Evolutionary conservation across 2,113 vertebrate species (phyloP).

Genomic region (Protobothrops flavoviridis): DNA sequence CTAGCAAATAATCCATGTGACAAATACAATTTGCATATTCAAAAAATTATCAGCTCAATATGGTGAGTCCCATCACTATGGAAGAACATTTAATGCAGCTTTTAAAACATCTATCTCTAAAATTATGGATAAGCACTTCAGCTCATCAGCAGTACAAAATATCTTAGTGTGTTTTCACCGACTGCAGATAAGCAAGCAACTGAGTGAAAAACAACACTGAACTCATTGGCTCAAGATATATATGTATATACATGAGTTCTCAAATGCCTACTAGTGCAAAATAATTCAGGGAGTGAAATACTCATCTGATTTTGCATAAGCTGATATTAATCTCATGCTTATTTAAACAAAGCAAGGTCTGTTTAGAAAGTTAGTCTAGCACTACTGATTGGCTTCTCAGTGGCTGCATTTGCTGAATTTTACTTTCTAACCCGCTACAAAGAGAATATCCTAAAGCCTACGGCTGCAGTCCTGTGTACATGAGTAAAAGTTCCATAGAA

Average conservation of each 20-base stretch:
- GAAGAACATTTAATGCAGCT: neutral
- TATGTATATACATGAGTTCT: constrained; percentile 20
- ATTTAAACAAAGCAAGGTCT: neutral
- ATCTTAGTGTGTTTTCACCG: constrained; percentile 12
- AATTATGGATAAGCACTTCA: constrained; percentile 23
- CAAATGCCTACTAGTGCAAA: constrained; percentile 17
- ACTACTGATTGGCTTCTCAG: neutral
- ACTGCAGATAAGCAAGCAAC: constrained; percentile 8
- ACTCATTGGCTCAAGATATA: neutral
- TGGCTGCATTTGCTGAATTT: neutral
- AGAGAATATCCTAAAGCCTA: neutral
- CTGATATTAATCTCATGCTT: neutral
- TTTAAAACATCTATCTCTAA: constrained; percentile 13
- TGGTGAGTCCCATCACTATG: neutral
- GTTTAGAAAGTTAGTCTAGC: neutral
- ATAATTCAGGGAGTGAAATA: constrained; percentile 1
- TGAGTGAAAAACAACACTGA: constrained; percentile 20
- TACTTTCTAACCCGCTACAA: neutral
- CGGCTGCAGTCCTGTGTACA: neutral
- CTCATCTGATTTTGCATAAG: neutral
- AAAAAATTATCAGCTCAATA: neutral
- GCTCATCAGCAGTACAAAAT: constrained; percentile 18
- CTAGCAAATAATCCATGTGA: neutral
- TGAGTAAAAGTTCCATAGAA: neutral
- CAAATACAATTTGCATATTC: neutral